phyloP scores from a whole-genome alignment of 2,888 invertebrate species.

The Cinara cedri region DNA sequence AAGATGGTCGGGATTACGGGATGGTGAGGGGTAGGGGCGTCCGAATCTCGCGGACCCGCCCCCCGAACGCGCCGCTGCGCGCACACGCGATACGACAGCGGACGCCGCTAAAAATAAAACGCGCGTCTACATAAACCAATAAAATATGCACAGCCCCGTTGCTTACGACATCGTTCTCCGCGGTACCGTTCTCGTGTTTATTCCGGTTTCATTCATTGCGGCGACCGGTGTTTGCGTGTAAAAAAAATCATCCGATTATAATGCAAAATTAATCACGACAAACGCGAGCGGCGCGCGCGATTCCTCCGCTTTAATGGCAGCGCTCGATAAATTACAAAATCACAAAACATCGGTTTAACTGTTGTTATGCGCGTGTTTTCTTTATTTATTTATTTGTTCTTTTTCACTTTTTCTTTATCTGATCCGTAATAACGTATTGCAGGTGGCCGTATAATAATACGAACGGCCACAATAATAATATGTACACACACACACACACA shows the following conservation, averaged over 20 bases:
- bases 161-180: too few species aligned
- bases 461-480: neutral
- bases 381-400: constrained; percentile 23
- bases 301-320: neutral
- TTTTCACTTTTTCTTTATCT: constrained; percentile 23
- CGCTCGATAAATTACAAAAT: constrained; percentile 48
- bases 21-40: too few species aligned
- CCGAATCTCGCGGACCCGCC: too few species aligned
- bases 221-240: neutral
- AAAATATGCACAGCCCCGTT: too few species aligned
- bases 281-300: constrained; percentile 12
- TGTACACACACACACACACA: neutral
- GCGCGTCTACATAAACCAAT: too few species aligned
- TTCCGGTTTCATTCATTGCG: constrained; percentile 29
- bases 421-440: constrained; percentile 21
- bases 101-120: neutral
- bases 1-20: too few species aligned
- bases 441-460: constrained; percentile 8
- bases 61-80: too few species aligned
- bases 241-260: constrained; percentile 8
- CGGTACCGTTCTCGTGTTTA: constrained; percentile 12
- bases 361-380: constrained; percentile 39
- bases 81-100: neutral
- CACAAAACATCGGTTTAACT: constrained; percentile 34
- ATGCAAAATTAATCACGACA: constrained; percentile 45